A percentile compares a stretch with the other conserved stretches of the same genome.
Conservation (phyloP, 2,888 invertebrate species). For the Eudasyphora cyanicolor region DNA sequence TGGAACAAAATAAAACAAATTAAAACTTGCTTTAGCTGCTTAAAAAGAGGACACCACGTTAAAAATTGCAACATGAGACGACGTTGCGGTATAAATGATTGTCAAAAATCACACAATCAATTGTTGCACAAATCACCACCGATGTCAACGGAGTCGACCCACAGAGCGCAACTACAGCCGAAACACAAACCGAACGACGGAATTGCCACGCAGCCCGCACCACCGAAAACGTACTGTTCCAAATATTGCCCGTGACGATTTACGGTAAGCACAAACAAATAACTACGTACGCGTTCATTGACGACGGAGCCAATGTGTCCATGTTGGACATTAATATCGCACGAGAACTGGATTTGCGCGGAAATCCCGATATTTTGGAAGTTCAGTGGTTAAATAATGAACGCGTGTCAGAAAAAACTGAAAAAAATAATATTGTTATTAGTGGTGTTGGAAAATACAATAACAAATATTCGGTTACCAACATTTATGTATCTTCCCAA, state of each 20-base stretch:
- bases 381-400: slow-evolving; percentile 36
- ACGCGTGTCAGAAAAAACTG: slow-evolving; percentile 1
- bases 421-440: background rate
- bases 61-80: too few species aligned
- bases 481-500: slow-evolving; percentile 20
- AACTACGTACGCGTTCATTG: slow-evolving; percentile 29
- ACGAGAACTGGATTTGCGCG: slow-evolving; percentile 19
- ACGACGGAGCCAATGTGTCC: slow-evolving; percentile 36
- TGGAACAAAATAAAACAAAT: background rate
- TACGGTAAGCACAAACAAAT: background rate
- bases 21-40: too few species aligned
- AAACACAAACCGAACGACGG: slow-evolving; percentile 4
- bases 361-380: slow-evolving; percentile 22
- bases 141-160: too few species aligned
- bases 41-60: too few species aligned
- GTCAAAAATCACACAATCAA: too few species aligned
- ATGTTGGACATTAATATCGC: background rate
- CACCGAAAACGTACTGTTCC: slow-evolving; percentile 12
- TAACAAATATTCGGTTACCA: slow-evolving; percentile 29
- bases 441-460: slow-evolving; percentile 18
- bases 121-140: too few species aligned
- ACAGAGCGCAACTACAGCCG: background rate
- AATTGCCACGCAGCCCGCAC: slow-evolving; percentile 24
- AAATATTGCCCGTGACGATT: slow-evolving; percentile 36
- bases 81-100: too few species aligned